These are phyloP conservation scores for Sycophila texana DNA, from an alignment of 2,888 invertebrate genomes.

Conservation along the genomic window DNA sequence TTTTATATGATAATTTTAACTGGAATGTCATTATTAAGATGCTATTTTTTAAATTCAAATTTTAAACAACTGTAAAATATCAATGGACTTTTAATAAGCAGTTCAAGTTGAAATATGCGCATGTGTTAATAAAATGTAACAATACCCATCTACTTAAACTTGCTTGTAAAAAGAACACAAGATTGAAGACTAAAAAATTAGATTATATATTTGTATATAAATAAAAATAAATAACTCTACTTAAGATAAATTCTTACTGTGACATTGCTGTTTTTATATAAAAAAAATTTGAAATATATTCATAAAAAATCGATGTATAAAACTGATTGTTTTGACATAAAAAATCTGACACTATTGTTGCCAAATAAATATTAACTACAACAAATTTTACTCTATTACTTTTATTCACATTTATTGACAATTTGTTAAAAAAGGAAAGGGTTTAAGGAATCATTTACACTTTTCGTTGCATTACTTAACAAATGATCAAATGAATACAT, in stretches of 20 bases:
- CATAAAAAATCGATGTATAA: conserved; percentile 33
- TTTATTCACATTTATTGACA: conserved; percentile 20
- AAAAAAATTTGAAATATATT: conserved; percentile 31
- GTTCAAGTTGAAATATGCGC: conserved; percentile 21
- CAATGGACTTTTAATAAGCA: conserved; percentile 40
- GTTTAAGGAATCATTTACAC: background rate
- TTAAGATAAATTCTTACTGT: conserved; percentile 51
- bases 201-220: conserved; percentile 71
- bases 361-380: conserved; percentile 48
- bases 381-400: conserved; percentile 5
- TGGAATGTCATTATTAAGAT: conserved; percentile 14
- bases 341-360: conserved; percentile 32
- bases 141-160: conserved; percentile 33
- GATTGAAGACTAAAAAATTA: conserved; percentile 53
- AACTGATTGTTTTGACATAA: conserved; percentile 35
- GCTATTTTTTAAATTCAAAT: conserved; percentile 20
- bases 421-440: background rate
- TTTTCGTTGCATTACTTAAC: conserved; percentile 15
- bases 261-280: conserved; percentile 51
- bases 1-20: conserved; percentile 31
- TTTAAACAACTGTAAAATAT: conserved; percentile 29
- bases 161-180: conserved; percentile 24
- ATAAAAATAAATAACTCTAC: conserved; percentile 54
- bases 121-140: conserved; percentile 13
- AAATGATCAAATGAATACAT: conserved; percentile 21